Evolutionary conservation across 1,140 invertebrate species (phyloP), one percentile per base, ranked within the genome.

Genomic region (Leptestheria dahalacensis): DNA sequence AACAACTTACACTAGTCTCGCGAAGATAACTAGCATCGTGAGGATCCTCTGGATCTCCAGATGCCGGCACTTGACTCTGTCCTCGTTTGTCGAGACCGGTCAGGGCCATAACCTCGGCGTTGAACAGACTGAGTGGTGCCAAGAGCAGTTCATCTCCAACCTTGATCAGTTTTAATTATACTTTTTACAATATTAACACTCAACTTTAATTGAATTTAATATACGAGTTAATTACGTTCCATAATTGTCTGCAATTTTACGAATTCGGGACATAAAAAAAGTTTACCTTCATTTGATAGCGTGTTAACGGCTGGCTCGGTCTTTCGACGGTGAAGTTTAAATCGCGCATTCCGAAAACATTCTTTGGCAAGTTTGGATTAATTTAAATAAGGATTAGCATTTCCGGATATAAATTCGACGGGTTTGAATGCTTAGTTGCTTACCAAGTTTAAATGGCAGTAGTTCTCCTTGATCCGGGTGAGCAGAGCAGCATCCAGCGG

Each of bases 111-210:
- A 95, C 72, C 72, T 94, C 90, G 1, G 91, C 90, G 68, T 86
- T 83, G 68, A 96, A 96, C 46, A 93, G 72, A 62, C 86, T 82
- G 3, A 96, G 69, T 0, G 91, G 88, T 20, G 91, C 89, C 59
- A 96, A 81, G n/a, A 95, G 82, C 67, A 86, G 84, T 72, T 97
- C 92, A 75, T 96, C 92, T 1, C 89, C 92, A 29, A 95, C 81
- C 78, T 91, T 78, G 20, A 82, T 64, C 9, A 65, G 61, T 54
- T 28, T 28, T 21, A 62, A 61, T 48, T 46, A 55, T 25, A 51
- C n/a, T 41, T 23, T 25, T 24, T 28, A 18, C 11, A 26, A 33
- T 23, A 2, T 15, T 29, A 48, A 20, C n/a, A n/a, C n/a, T n/a
- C n/a, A n/a, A n/a, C n/a, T n/a, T n/a, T n/a, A n/a, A n/a, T n/a